Percentiles rank a stretch among this genome's conserved stretches.
phyloP scores from a whole-genome alignment of 2,888 invertebrate species.

The Eupithecia dodoneata region DNA sequence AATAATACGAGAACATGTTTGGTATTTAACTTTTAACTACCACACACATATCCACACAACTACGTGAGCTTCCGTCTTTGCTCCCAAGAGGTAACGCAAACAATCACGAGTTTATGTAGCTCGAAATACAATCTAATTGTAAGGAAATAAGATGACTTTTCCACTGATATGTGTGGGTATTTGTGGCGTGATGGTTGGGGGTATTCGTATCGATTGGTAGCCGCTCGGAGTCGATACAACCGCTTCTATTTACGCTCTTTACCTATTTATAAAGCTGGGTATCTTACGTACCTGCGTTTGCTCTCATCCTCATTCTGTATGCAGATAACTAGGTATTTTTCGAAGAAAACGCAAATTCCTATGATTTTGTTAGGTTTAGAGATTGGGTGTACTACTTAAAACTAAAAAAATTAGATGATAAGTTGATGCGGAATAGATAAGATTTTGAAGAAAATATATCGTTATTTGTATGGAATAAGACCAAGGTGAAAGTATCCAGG shows the following conservation, averaged over 20 bases:
- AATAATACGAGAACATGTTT: constrained; percentile 63
- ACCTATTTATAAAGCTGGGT: constrained; percentile 81
- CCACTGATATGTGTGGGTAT: constrained; percentile 37
- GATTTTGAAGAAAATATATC: not conserved
- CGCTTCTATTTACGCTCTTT: constrained; percentile 81
- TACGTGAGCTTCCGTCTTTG: constrained; percentile 62
- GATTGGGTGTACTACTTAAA: not conserved
- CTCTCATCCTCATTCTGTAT: constrained; percentile 53
- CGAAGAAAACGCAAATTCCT: not conserved
- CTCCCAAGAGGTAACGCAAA: constrained; percentile 53
- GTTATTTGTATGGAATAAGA: constrained; percentile 1
- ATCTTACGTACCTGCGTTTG: constrained; percentile 75
- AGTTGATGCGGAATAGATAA: not conserved
- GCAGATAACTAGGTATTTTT: constrained; percentile 27
- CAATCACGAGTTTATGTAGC: constrained; percentile 43
- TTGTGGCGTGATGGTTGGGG: constrained; percentile 54
- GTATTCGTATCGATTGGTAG: constrained; percentile 78
- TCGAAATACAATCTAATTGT: constrained; percentile 44
- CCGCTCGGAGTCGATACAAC: constrained; percentile 77
- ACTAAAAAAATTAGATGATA: no score
- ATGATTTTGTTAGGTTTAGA: not conserved
- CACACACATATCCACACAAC: constrained; percentile 58
- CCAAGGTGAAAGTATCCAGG: constrained; percentile 21
- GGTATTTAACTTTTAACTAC: constrained; percentile 81
- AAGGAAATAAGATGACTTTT: constrained; percentile 46